Evolutionary conservation across 2,888 invertebrate genomes (phyloP), one percentile per base, ranked within the genome.

Genomic region (Watsonalla cultraria): DNA sequence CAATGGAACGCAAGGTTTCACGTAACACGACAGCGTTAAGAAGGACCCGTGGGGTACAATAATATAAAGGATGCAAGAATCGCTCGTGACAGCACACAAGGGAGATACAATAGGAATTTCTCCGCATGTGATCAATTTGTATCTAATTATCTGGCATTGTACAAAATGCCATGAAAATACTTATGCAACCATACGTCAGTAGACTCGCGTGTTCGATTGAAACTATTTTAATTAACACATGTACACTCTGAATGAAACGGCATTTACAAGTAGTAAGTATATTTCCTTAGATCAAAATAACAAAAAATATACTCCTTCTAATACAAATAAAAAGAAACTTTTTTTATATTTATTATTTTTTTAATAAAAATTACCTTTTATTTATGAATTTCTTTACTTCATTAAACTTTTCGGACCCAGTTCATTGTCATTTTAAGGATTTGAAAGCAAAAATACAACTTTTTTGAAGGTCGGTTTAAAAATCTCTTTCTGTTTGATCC

Each of bases 1-100:
- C 62, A 67, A 67, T 62, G 64, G 64, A 62, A 56, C 58, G 52
- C 70, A 63, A 74, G 75, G 71, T 42, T 42, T 11, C 11, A 42
- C 4, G 42, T 8, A 11, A 42, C 42, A 42, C 42, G 42, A 42
- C 42, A 4, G 42, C 8, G 42, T 11, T 42, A 11, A 11, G 42
- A 42, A 42, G 42, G 42, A 11, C 42, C 11, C 42, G 11, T 11
- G 11, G 9, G 11, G 42, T 8, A 42, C 5, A 42, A 11, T 42
- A 1, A 42, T 42, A 11, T 42, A 42, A 11, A 42, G 11, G 42
- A 42, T 37, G 37, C 2, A 7, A 42, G 5, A 42, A 47, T 51
- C 65, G 59, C 64, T 73, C 68, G 74, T 72, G 70, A 70, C 51
- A 45, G 11, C 11, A 8, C 35, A 51, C 35, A 46, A 51, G 45